Evolutionary conservation across 1,140 invertebrate species (phyloP), one percentile per base, ranked within the genome.

Genomic region (Drosophila athabasca): DNA sequence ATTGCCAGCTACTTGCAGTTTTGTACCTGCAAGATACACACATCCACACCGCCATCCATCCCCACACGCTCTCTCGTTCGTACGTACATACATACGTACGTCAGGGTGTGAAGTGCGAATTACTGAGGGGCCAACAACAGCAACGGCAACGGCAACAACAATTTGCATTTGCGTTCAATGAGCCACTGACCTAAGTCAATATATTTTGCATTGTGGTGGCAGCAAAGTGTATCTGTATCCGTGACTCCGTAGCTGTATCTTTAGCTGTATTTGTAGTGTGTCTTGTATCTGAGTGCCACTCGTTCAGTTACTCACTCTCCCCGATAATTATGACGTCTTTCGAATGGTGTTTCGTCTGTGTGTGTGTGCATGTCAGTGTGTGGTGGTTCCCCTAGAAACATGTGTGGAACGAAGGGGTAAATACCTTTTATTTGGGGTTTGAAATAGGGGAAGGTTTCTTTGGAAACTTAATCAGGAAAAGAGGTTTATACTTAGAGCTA

Each of bases 131-230:
- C 35, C 57, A 83, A 58, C 67, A 80, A 62, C 62, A 80, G 55
- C 66, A 84, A 85, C 68, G 17, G 17, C 17, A 19, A 19, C 17
- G 17, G 17, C 66, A 84, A 85, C 68, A 83, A 79, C 85, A 83
- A 83, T 90, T 90, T 87, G 87, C 87, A 90, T 90, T 88, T 88
- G 79, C 81, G 87, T 88, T 90, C 87, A 90, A 87, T 90, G 87
- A 90, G 87, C 87, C 87, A 90, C 87, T 90, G 87, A 90, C 87
- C 87, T 90, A 90, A 78, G 87, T 62, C 87, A 90, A 90, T 80
- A 80, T 70, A 89, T 90, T 88, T 88, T 89, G 83, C 84, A 83
- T 88, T 88, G 79, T 76, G 83, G 79, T 35, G 62, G 60, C 54
- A 75, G 59, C 66, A 49, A 52, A 67, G 75, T 79, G 70, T 80